These are phyloP conservation scores for Tragelaphus scriptus DNA, from an alignment of 2,113 vertebrate species.

Conservation along the genomic window DNA sequence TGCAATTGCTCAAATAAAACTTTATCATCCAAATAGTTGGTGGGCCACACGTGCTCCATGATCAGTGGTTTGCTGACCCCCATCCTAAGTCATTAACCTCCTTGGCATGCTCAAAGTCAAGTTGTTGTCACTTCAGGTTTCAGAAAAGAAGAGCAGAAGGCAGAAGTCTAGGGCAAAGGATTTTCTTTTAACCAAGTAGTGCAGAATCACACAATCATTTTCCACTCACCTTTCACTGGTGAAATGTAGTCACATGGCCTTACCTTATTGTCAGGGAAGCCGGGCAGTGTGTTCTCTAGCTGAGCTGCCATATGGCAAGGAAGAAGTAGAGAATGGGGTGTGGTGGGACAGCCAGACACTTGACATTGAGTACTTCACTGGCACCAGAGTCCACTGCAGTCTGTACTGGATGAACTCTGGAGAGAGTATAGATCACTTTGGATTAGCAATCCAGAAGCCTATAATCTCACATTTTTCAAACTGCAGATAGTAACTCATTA, in stretches of 20 bases:
- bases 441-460: not conserved
- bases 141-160: not conserved
- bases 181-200: conserved; percentile 7
- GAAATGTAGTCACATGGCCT: not conserved
- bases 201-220: not conserved
- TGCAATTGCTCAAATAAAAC: not conserved
- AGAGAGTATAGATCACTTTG: not conserved
- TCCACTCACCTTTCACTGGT: not conserved
- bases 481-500: not conserved
- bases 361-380: not conserved
- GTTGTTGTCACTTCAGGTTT: not conserved
- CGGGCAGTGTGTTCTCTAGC: not conserved
- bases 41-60: not conserved
- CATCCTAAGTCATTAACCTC: not conserved
- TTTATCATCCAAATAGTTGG: not conserved
- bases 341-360: not conserved
- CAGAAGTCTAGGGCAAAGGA: not conserved
- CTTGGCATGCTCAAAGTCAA: not conserved
- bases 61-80: not conserved
- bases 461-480: not conserved
- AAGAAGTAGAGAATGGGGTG: not conserved
- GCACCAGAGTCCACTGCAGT: not conserved
- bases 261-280: not conserved
- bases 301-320: not conserved
- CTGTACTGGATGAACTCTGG: not conserved